Base-by-base conservation (phyloP, 2,113 vertebrate species). In the Bubo blakistoni region DNA sequence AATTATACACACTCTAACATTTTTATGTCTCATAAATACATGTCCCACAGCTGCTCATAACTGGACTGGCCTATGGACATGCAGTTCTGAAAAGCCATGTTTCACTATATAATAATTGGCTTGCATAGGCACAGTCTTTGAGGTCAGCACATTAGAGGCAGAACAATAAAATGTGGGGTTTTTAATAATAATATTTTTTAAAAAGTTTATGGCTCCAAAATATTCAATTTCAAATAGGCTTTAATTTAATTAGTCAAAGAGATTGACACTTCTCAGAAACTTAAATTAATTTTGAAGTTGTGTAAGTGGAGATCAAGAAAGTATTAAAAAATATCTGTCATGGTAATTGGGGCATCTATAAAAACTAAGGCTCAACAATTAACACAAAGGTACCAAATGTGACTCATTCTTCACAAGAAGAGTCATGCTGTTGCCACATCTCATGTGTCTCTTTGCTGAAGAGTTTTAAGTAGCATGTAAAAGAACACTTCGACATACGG, bases 191-290 rank as follows among this genome's bases (percentile, higher is more conserved):
- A 47, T 81, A 70, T 73, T 51, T 74, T 88, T 93, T 80, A 38
- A 81, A 96, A 95, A 90, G 16, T 42, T 58, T 90, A 22, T 92
- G 38, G n/a, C 67, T 84, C 30, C 71, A 51, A 81, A 84, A 24
- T 26, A 21, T 59, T 96, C 36, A 20, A 81, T 97, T 97, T 97
- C 62, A 95, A 97, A 80, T 79, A 59, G 49, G 49, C 58, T 91
- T 84, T 88, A 90, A 94, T 97, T 97, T 95, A 58, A 70, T 76
- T 81, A 92, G 58, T 95, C 71, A 88, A 95, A 97, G 62, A 86
- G 40, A 76, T 57, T 65, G 78, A 54, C 46, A 36, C 59, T 93
- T 96, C 69, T 97, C 26, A 72, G 94, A 96, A 94, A 52, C 54
- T 65, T 22, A 80, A 86, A 78, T 85, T 65, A 22, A 74, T 92